Percentiles rank a stretch among this genome's conserved stretches.
phyloP scores from a whole-genome alignment of 2,797 vertebrate genomes.

The Siniperca undulata region DNA sequence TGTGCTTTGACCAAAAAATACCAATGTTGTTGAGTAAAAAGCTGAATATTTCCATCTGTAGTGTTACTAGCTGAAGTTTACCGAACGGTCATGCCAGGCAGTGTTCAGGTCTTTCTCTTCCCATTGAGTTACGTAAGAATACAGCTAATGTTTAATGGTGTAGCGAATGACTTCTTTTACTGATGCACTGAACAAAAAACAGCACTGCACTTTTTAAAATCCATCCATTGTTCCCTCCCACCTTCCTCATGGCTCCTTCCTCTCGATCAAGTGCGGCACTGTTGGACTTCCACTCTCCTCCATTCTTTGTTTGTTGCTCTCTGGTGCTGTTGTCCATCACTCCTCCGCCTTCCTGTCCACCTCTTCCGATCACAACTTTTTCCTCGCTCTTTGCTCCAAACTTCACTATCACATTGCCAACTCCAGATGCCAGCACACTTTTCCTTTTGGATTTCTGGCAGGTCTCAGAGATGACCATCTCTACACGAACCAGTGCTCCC shows the following conservation, averaged over 20 bases:
- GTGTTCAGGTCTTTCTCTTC: background rate
- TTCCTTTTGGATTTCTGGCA: slow-evolving; percentile 98
- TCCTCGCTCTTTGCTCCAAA: slow-evolving; percentile 88
- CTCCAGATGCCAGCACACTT: slow-evolving; percentile 92
- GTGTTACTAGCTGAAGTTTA: background rate
- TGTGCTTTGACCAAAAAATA: background rate
- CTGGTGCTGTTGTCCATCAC: slow-evolving; percentile 86
- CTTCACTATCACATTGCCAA: slow-evolving; percentile 91
- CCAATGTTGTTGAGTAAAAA: background rate
- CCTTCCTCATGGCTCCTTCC: slow-evolving; percentile 87
- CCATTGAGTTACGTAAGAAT: background rate
- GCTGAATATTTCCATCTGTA: background rate
- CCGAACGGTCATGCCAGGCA: background rate
- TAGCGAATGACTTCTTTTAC: background rate
- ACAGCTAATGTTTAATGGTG: background rate
- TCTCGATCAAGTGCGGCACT: slow-evolving; percentile 84
- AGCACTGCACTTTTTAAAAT: background rate
- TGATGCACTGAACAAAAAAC: background rate
- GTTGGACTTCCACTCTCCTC: slow-evolving; percentile 86
- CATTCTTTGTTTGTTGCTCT: slow-evolving; percentile 87
- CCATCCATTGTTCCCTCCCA: slow-evolving; percentile 31
- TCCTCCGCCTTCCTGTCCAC: slow-evolving; percentile 72
- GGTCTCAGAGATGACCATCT: slow-evolving; percentile 95
- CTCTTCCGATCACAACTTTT: slow-evolving; percentile 75
- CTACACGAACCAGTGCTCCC: slow-evolving; percentile 91